A percentile compares a stretch with the other conserved stretches of the same genome.
Conservation (phyloP, 30 jellyfish, hydroid and myxozoan genomes). For the Phacellophora camtschatica region DNA sequence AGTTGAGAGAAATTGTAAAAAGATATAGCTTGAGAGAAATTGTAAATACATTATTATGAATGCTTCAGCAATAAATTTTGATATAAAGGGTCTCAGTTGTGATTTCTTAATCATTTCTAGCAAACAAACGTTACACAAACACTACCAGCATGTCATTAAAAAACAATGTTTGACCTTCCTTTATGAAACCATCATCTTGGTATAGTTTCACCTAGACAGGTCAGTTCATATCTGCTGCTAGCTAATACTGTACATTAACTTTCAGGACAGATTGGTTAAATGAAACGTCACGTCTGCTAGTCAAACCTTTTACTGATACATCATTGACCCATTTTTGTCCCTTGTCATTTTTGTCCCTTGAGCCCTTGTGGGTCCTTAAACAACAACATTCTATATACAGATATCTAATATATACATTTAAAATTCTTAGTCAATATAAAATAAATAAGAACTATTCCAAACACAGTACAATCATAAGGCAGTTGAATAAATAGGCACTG, state of each 20-base stretch:
- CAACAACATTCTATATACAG: no score
- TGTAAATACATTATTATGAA: no score
- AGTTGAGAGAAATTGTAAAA: neutral
- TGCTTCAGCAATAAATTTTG: no score
- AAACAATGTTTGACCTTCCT: neutral
- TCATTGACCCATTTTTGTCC: slow-evolving; percentile 3
- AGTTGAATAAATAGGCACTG: no score
- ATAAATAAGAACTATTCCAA: no score
- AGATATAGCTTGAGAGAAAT: no score
- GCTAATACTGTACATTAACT: no score
- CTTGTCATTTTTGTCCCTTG: no score
- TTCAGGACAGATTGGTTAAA: neutral
- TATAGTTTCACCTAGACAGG: neutral
- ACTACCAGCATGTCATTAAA: neutral
- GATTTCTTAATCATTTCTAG: neutral
- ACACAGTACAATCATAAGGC: no score
- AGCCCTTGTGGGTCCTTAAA: no score
- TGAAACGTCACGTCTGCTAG: neutral
- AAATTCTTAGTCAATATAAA: no score
- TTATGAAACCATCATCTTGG: neutral
- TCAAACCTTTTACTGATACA: neutral
- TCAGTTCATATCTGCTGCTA: neutral
- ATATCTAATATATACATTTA: no score
- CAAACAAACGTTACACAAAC: neutral
- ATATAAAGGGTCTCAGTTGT: neutral